Evolutionary conservation across 2,113 vertebrate species (phyloP).

Genomic region (Cyprinodon variegatus): DNA sequence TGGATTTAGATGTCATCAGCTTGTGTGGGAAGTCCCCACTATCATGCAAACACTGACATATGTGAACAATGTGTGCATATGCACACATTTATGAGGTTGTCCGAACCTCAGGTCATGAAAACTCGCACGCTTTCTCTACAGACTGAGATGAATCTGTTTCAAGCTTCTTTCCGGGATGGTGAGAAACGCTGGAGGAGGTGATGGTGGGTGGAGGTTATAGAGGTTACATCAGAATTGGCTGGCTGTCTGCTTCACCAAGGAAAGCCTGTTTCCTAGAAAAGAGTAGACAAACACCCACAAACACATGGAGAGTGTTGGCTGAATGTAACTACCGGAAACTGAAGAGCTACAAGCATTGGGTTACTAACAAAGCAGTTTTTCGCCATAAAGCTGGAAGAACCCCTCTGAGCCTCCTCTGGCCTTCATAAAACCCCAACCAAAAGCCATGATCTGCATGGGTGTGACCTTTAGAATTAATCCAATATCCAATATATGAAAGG

Average conservation of each 20-base stretch:
- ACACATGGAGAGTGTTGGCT: constrained; percentile 42
- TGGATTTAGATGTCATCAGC: constrained; percentile 66
- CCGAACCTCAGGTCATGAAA: constrained; percentile 59
- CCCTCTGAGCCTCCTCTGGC: no score
- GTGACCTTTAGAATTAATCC: no score
- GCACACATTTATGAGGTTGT: constrained; percentile 4
- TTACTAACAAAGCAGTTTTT: constrained; percentile 18
- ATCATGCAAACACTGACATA: constrained; percentile 51
- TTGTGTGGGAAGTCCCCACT: constrained; percentile 67
- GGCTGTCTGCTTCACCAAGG: constrained; percentile 57
- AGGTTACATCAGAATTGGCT: constrained; percentile 54
- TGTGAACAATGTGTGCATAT: constrained; percentile 30
- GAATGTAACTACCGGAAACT: constrained; percentile 37
- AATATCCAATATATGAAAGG: no score
- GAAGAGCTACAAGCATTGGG: constrained; percentile 56
- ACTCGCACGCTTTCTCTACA: constrained; percentile 43
- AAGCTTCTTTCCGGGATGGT: constrained; percentile 51
- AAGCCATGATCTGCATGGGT: no score
- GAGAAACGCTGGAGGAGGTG: constrained; percentile 48
- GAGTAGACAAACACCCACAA: constrained; percentile 37
- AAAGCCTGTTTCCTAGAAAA: constrained; percentile 70
- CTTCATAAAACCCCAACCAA: no score
- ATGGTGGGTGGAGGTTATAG: constrained; percentile 57
- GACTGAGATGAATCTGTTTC: constrained; percentile 59
- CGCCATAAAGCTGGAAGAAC: not conserved